Evolutionary conservation across 2,797 vertebrate genomes (phyloP).

Genomic region (Anabacerthia variegaticeps): DNA sequence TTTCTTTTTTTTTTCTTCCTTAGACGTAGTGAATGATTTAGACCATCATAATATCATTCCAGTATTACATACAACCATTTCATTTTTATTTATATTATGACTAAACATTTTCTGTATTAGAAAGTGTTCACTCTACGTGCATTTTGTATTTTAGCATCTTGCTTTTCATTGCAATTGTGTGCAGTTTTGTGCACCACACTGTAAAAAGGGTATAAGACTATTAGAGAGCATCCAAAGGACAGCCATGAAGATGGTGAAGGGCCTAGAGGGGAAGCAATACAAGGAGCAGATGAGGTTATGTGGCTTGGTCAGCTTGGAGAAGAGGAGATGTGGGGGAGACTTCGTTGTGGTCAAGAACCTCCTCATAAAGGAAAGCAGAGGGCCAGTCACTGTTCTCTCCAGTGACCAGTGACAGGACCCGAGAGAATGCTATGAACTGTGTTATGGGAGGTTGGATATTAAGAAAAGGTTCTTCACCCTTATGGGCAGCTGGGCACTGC

Average conservation of each 20-base stretch:
- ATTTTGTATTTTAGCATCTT: neutral
- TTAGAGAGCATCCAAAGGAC: neutral
- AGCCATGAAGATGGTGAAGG: neutral
- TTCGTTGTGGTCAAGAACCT: neutral
- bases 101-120: neutral
- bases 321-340: neutral
- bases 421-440: neutral
- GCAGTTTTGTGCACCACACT: neutral
- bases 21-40: neutral
- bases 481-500: neutral
- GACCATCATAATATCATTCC: neutral
- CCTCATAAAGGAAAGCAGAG: neutral
- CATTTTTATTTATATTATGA: neutral
- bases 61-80: neutral
- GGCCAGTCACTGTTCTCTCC: neutral
- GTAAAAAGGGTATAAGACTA: neutral
- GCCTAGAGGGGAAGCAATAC: neutral
- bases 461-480: neutral
- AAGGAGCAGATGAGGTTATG: neutral
- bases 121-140: neutral
- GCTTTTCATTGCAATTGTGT: neutral
- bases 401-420: neutral
- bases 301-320: neutral
- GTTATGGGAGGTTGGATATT: neutral
- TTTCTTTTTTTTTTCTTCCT: neutral